Conservation (phyloP, 2,797 vertebrate genomes). For the Saxicola maurus region DNA sequence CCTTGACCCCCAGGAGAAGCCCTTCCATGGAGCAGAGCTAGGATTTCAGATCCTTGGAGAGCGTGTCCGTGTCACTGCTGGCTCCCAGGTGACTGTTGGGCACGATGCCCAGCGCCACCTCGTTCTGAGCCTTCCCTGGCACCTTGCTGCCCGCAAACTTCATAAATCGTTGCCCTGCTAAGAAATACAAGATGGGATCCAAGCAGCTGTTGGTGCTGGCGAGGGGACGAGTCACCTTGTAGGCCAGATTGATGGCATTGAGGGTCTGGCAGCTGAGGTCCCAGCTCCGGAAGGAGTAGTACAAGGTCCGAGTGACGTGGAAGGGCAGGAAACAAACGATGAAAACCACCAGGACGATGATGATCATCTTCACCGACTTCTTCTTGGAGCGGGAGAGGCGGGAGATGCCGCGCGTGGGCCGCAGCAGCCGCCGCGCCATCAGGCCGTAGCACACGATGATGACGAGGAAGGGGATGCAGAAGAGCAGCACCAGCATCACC, state of each 20-base stretch:
- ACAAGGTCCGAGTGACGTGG: slow-evolving; percentile 89
- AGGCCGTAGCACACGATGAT: slow-evolving; percentile 88
- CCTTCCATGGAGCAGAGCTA: neutral
- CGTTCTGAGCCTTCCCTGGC: neutral
- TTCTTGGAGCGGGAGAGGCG: slow-evolving; percentile 79
- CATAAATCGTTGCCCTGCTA: slow-evolving; percentile 83
- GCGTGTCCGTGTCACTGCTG: neutral
- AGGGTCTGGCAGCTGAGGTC: slow-evolving; percentile 82
- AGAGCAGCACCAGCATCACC: slow-evolving; percentile 83
- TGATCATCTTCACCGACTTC: slow-evolving; percentile 93
- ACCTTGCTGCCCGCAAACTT: slow-evolving; percentile 56
- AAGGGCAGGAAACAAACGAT: slow-evolving; percentile 93
- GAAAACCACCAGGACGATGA: slow-evolving; percentile 86
- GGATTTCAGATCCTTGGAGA: slow-evolving; percentile 24
- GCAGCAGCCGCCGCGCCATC: slow-evolving; percentile 84
- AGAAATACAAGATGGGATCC: slow-evolving; percentile 92
- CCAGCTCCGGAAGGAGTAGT: slow-evolving; percentile 87
- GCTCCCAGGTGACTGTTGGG: neutral
- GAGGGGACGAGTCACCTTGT: slow-evolving; percentile 89
- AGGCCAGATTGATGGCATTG: slow-evolving; percentile 83
- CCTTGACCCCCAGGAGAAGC: neutral
- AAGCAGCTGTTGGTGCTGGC: slow-evolving; percentile 94
- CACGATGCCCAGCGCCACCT: neutral
- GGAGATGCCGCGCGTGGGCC: slow-evolving; percentile 68
- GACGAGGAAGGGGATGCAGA: slow-evolving; percentile 83